Evolutionary conservation across 35 echinoderm and acorn worm genomes (phyloP), one percentile per base, ranked within the genome.

Genomic region (Lytechinus pictus): DNA sequence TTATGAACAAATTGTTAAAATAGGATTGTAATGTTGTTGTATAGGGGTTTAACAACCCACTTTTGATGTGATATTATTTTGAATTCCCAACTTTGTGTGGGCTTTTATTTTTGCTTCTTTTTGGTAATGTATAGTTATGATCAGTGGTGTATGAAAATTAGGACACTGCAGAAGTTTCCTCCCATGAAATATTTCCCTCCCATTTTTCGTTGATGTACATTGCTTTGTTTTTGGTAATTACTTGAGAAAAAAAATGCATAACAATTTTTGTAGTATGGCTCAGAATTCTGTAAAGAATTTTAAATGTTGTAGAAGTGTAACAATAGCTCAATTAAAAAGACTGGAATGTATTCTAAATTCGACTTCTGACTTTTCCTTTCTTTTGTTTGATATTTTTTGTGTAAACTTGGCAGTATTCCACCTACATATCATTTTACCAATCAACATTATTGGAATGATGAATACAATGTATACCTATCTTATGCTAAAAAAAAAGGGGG

Each of bases 271-370:
- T 79, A 79, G 66, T 79, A 79, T 79, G 19, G 66, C 66, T 79
- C 19, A 79, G 66, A 79, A 79, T 79, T 79, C 66, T 79, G 66
- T 79, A 79, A 6, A 24, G 66, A 79, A 90, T 90, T 52, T 54
- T 90, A 54, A 90, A 90, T 90, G 88, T 90, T 90, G 88, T 90
- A 90, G 88, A 54, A 90, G 28, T 90, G 88, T 90, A 90, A 90
- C 10, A 21, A 90, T 90, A 90, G 88, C 88, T 90, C 88, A 90
- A 52, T 90, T 90, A 90, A 90, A 90, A 90, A 90, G 52, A 90
- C 28, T 90, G 88, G 88, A 90, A 52, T 90, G 88, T 90, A 90
- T 90, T 90, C 88, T 90, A 10, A 44, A 44, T 44, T 52, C 52
- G 88, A 90, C 52, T 21, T 90, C 52, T 54, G 52, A 52, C 9